These are phyloP conservation scores for Antigone vipio DNA, from an alignment of 2,113 vertebrate genomes.

Conservation along the genomic window DNA sequence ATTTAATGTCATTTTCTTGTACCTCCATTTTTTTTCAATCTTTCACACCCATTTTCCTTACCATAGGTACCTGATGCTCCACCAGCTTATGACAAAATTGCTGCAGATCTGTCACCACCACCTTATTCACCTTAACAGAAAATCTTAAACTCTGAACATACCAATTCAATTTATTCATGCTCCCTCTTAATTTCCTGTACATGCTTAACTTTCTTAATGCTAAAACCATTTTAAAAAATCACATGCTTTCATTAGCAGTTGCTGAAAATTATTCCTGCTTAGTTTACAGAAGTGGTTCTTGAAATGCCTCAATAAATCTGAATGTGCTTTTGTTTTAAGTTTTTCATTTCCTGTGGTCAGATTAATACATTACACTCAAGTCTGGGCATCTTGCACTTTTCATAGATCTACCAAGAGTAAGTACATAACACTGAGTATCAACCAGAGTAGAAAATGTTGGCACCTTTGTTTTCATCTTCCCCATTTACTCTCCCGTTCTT, in stretches of 20 bases:
- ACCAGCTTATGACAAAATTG: constrained; percentile 90
- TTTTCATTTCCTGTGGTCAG: not conserved
- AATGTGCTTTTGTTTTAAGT: not conserved
- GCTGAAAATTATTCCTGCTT: not conserved
- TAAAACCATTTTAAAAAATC: not conserved
- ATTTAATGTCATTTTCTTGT: not conserved
- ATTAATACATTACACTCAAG: not conserved
- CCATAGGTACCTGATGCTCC: constrained; percentile 87
- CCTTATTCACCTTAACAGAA: constrained; percentile 79
- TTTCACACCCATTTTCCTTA: constrained; percentile 1
- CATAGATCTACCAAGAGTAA: not conserved
- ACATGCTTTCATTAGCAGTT: not conserved
- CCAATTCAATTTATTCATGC: not conserved
- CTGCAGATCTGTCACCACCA: constrained; percentile 78
- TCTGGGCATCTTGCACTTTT: not conserved
- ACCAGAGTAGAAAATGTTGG: not conserved
- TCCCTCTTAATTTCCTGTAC: not conserved
- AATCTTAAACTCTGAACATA: not conserved
- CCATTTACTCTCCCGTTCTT: not conserved
- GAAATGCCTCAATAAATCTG: constrained; percentile 14
- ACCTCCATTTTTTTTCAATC: not conserved
- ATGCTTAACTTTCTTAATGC: not conserved
- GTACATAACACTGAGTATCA: not conserved
- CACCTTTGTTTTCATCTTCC: not conserved
- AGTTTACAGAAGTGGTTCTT: not conserved